These are phyloP conservation scores for Eubasilissa regina DNA, from an alignment of 1,140 invertebrate genomes.

Conservation along the genomic window DNA sequence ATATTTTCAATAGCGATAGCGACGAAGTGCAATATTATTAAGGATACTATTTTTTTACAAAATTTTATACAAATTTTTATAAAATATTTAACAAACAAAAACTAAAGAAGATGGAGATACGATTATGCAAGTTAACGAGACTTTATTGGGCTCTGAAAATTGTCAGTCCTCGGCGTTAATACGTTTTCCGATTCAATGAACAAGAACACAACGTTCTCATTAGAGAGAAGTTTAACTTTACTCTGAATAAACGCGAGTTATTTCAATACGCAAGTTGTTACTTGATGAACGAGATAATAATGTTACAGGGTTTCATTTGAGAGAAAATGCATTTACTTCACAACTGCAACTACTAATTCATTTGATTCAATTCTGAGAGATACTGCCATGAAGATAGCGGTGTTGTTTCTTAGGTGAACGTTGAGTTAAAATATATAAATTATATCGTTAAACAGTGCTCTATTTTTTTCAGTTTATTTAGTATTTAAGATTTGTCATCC, in stretches of 20 bases:
- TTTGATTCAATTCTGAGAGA: conserved; percentile 8
- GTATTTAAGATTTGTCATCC: no score
- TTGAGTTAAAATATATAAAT: background rate
- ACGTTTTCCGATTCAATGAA: no score
- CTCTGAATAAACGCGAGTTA: conserved; percentile 14
- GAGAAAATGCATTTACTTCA: background rate
- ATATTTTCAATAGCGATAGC: no score
- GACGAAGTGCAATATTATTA: no score
- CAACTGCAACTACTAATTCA: background rate
- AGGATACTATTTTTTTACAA: no score
- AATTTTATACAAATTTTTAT: no score
- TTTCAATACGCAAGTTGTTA: conserved; percentile 11
- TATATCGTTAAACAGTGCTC: background rate
- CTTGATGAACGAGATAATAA: conserved; percentile 15
- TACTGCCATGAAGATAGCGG: conserved; percentile 1
- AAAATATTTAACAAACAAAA: no score
- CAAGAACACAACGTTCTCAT: conserved; percentile 21
- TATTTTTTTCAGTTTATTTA: no score
- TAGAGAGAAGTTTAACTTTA: conserved; percentile 8
- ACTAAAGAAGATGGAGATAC: no score
- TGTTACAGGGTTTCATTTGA: background rate
- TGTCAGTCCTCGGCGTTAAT: no score
- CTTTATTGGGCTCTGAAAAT: no score
- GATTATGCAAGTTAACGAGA: no score
- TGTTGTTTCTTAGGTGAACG: background rate